Base-by-base conservation (phyloP, 35 echinoderm and acorn worm genomes). In the Strongylocentrotus purpuratus region DNA sequence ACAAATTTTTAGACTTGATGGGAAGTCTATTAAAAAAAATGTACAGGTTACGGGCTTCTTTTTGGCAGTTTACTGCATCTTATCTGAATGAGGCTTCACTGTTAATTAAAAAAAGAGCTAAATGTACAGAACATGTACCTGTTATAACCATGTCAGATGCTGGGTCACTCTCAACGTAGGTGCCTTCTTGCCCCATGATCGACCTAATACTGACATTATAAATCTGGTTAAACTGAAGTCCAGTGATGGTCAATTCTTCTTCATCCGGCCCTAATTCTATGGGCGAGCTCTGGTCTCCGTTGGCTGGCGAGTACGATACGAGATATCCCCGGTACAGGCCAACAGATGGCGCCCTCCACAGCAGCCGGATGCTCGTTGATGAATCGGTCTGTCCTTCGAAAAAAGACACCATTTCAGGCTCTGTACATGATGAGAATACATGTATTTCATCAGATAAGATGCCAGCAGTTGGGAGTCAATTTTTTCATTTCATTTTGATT, bases 191-290 rank as follows among this genome's bases (percentile, higher is more conserved):
- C 46, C 91, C 91, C 46, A 55, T 58, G 46, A 93, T 55, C 2
- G 48, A 31, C 45, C 45, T 47, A 13, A 93, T 58, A 17, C 45
- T 93, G 91, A 93, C 48, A 25, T 93, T 31, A 13, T 93, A 93
- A 0, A 33, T 50, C 48, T 93, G 91, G 18, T 58, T n/a, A 93
- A 93, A 93, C 45, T 31, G 18, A 13, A 93, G 91, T 46, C 91
- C 91, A 14, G 91, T 93, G 11, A 93, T 31, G n/a, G 91, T 93
- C 46, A 93, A 17, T 32, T 93, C 91, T 46, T 93, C 91, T 32
- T 47, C 91, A 32, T 58, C 46, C 15, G 4, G 45, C 18, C 91
- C 91, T 32, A 93, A 14, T 31, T 93, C 91, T 58, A 93, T 46
- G n/a, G 91, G 91, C 4, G 91, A 93, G 33, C n/a, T 93, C 48